phyloP scores from a whole-genome alignment of 2,113 vertebrate genomes.

The Tragelaphus strepsiceros region DNA sequence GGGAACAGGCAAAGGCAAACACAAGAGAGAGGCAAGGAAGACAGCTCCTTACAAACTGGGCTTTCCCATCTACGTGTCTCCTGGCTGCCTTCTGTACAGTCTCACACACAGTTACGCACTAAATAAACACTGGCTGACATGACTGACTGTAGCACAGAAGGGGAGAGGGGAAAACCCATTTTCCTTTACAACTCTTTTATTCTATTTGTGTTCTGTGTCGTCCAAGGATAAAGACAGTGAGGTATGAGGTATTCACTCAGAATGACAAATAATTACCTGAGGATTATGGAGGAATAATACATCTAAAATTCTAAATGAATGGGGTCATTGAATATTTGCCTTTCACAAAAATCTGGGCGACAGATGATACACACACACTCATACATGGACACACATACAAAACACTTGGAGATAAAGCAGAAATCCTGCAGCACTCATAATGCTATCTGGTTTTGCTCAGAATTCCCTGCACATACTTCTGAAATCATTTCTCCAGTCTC shows the following conservation, averaged over 20 bases:
- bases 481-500: background rate
- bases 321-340: background rate
- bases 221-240: background rate
- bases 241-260: background rate
- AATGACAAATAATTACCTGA: background rate
- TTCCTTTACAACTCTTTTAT: background rate
- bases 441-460: background rate
- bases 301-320: background rate
- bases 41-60: background rate
- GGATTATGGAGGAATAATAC: background rate
- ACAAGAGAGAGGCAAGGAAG: background rate
- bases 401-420: background rate
- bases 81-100: background rate
- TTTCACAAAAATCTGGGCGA: background rate
- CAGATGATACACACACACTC: background rate
- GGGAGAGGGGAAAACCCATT: background rate
- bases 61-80: background rate
- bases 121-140: background rate
- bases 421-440: background rate
- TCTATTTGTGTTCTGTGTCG: background rate
- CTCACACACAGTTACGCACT: background rate
- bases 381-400: background rate
- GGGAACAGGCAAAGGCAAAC: constrained; percentile 6
- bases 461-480: background rate
- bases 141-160: background rate